phyloP scores from a whole-genome alignment of 2,888 invertebrate genomes.

The Cancer borealis region DNA sequence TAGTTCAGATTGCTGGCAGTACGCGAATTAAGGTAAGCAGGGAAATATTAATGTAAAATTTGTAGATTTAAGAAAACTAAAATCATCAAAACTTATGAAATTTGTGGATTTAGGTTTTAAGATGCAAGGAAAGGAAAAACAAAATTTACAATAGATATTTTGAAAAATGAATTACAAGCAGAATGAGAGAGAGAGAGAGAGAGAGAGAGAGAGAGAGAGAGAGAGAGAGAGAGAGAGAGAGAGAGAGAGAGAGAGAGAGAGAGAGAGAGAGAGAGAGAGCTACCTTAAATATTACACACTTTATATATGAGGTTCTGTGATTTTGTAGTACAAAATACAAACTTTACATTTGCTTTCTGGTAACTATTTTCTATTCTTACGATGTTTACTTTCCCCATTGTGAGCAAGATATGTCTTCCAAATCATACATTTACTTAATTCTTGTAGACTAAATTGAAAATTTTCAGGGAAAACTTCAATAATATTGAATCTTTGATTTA shows the following conservation, averaged over 20 bases:
- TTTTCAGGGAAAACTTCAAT: background rate
- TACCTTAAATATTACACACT: slow-evolving; percentile 18
- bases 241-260: slow-evolving; percentile 28
- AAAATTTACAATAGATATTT: background rate
- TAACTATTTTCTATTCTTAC: background rate
- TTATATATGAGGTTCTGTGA: background rate
- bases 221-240: slow-evolving; percentile 28
- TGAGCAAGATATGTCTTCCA: background rate
- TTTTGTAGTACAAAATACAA: slow-evolving; percentile 5
- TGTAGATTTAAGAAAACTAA: background rate
- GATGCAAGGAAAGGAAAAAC: background rate
- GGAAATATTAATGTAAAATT: background rate
- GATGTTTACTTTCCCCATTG: background rate
- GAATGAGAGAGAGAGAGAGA: background rate
- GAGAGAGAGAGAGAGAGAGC: background rate
- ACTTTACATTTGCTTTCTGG: background rate
- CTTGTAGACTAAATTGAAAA: background rate
- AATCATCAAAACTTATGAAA: background rate
- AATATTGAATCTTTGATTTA: background rate
- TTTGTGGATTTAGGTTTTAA: background rate
- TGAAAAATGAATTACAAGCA: background rate
- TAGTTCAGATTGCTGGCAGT: too few relatives aligned
- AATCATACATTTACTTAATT: background rate
- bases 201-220: slow-evolving; percentile 22
- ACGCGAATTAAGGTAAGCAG: background rate